Evolutionary conservation across 2,797 vertebrate genomes (phyloP), one percentile per base, ranked within the genome.

Genomic region (Falco cherrug): DNA sequence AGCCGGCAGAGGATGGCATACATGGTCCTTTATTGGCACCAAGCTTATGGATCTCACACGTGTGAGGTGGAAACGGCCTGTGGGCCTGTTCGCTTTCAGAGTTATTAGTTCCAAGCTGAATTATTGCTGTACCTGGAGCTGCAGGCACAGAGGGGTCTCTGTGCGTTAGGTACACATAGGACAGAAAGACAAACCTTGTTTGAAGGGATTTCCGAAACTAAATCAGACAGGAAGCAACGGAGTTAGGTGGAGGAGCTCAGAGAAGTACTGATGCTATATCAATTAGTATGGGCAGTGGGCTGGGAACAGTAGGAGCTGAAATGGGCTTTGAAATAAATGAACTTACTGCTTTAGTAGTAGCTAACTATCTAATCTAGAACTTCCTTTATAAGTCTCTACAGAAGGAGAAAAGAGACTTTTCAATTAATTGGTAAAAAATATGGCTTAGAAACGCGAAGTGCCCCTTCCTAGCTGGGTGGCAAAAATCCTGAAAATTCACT

Each of bases 151-250:
- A 11, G 29, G 18, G 9, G 1, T 28, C 18, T 10, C 14, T 0
- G 1, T 1, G 9, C 35, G 10, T 37, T 63, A 41, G n/a, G 56
- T 26, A 41, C 31, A 3, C 7, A 2, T 0, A 1, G 33, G 50
- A 39, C n/a, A 78, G 79, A 87, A 69, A 65, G 20, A 24, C 18
- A 70, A 67, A 45, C 28, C n/a, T 56, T 59, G 29, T 71, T 76
- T 69, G 65, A 48, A 63, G 37, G 0, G 4, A n/a, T 59, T 91
- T 81, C 79, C 78, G 50, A 86, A 78, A 54, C 10, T 24, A 41
- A 60, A 29, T 60, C 29, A 59, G 57, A 12, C 5, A 11, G 33
- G 16, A 83, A 9, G 29, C 28, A 16, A 45, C 41, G 28, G 69
- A 83, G 24, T 68, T 64, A 70, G 43, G n/a, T 51, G 60, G 31